Evolutionary conservation across 2,888 invertebrate genomes (phyloP), one percentile per base, ranked within the genome.

Genomic region (Dinocampus coccinellae): DNA sequence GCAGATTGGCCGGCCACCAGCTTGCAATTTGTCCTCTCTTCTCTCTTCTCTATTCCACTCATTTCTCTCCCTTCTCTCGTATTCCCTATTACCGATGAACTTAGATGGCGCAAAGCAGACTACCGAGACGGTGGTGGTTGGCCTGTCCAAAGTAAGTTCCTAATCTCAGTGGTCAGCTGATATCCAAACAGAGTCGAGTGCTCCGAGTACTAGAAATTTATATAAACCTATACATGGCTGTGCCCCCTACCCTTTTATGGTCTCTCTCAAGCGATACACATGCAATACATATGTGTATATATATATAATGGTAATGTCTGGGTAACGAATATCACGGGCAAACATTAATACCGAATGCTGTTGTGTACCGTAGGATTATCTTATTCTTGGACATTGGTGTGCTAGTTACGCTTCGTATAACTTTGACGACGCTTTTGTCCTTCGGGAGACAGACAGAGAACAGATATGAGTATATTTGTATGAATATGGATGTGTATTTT

Each of bases 161-260:
- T 84, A 85, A 85, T 85, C 85, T 84, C 82, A 81, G 80, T 82
- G 84, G 83, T 84, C 83, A 81, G 83, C 85, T 85, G 85, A 85
- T 84, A 85, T 83, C 82, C 82, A 84, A 83, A 83, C 82, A 77
- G 79, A 77, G 78, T n/a, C 75, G 79, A 78, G 78, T 80, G 82
- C 81, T 78, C 78, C 77, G 78, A 82, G 79, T 77, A 75, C 71
- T 73, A 73, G 78, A 81, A 81, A 57, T 57, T 66, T 55, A 55
- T 57, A 16, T 16, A 47, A 9, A 36, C 10, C 16, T 1, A 47
- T 2, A 16, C 7, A 47, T 47, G 16, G 16, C n/a, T 16, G 16
- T 47, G 7, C n/a, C 47, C 16, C 16, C n/a, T 16, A 7, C 16
- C n/a, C 16, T 6, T 6, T 47, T 16, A n/a, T n/a, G n/a, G n/a